Base-by-base conservation (phyloP, 2,888 invertebrate genomes). In the Lysandra bellargus region DNA sequence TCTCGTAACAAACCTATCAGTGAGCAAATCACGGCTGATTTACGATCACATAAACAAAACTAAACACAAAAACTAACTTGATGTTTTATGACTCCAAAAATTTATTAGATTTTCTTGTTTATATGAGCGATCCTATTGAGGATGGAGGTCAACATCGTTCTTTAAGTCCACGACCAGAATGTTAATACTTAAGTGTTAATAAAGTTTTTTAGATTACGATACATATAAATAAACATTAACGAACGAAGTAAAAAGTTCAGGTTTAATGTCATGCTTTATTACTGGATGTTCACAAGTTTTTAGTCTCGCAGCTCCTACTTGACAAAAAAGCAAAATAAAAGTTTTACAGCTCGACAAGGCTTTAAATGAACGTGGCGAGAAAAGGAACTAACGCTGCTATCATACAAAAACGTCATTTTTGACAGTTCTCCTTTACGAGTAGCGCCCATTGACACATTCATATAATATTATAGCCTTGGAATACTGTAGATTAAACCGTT, bases 1-100 rank as follows among this genome's bases (percentile, higher is more conserved):
- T 76, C 53, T 53, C 53, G 76, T 76, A 53, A 76, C 76, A 57
- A 76, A 76, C 76, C 76, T 76, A 76, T 76, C 76, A 76, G 17
- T 76, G 57, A 76, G 76, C 76, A 76, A 57, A 76, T 76, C 53
- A 76, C 14, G 14, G 14, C 44, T 53, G 76, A 76, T 76, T 76
- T 76, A 76, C 30, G 53, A 57, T 30, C 57, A 33, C 76, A 57
- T 76, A 76, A 75, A 75, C 75, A 75, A 76, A 76, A 57, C 53
- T 57, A 30, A 76, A 76, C 76, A 76, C 53, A 30, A 76, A 76
- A 76, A 76, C 17, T 57, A 49, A 76, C 53, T 57, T 57, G 57
- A 33, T 76, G 76, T 53, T 76, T 76, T 76, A 76, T 53, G 76
- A 40, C 74, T 44, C n/a, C 37, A n/a, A 30, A 30, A 74, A 74